Evolutionary conservation across 2,113 vertebrate species (phyloP).

Genomic region (Diadophis punctatus): DNA sequence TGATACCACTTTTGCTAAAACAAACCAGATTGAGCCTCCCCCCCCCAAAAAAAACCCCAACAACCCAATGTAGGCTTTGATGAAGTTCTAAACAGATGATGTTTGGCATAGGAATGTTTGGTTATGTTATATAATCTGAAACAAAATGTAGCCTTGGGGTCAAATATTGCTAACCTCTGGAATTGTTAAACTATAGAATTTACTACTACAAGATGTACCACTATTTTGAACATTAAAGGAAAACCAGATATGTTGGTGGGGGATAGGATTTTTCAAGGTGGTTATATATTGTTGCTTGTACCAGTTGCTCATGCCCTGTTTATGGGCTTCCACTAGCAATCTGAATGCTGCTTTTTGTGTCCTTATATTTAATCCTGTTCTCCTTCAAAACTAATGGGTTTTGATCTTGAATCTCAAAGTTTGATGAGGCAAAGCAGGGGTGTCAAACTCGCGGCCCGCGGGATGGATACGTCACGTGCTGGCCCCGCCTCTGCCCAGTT

Average conservation of each 20-base stretch:
- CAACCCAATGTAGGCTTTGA: neutral
- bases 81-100: neutral
- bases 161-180: neutral
- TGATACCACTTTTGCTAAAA: fast-evolving
- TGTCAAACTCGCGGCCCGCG: no score
- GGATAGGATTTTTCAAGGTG: neutral
- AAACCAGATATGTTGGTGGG: neutral
- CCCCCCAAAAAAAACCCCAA: neutral
- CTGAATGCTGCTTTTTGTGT: neutral
- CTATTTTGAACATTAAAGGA: neutral
- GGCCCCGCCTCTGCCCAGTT: no score
- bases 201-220: neutral
- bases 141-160: neutral
- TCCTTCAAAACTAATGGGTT: neutral
- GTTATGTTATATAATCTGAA: neutral
- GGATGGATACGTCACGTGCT: no score
- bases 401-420: neutral
- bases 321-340: neutral
- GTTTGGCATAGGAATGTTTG: neutral
- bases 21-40: neutral
- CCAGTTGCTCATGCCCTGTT: neutral
- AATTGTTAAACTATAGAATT: neutral
- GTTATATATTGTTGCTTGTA: neutral
- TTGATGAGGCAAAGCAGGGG: neutral
- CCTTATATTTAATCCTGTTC: neutral